Evolutionary conservation across 1,140 invertebrate species (phyloP).

Genomic region (Pararge aegeria): DNA sequence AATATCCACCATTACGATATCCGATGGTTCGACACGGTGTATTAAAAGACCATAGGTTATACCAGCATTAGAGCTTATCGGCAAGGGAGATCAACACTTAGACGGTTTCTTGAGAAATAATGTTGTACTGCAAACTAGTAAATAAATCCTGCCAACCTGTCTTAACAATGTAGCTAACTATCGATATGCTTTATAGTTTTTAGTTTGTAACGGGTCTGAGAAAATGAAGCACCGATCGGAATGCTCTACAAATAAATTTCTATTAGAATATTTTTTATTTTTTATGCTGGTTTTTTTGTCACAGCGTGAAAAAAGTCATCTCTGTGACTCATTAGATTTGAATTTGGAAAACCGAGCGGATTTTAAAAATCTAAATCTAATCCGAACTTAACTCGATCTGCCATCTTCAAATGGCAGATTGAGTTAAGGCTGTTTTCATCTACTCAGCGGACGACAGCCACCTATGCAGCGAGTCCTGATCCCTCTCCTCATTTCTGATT

Average conservation of each 20-base stretch:
- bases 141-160: conserved; percentile 30
- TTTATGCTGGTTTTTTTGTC: not conserved
- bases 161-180: conserved; percentile 23
- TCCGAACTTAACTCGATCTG: too few relatives aligned
- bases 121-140: conserved; percentile 37
- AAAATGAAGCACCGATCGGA: not conserved
- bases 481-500: too few relatives aligned
- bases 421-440: too few relatives aligned
- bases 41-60: conserved; percentile 48
- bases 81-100: conserved; percentile 33
- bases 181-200: conserved; percentile 20
- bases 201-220: not conserved
- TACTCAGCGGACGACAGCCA: too few relatives aligned
- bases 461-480: too few relatives aligned
- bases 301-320: too few relatives aligned
- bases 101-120: conserved; percentile 40
- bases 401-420: too few relatives aligned
- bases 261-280: not conserved
- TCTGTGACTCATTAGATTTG: too few relatives aligned
- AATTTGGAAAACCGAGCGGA: too few relatives aligned
- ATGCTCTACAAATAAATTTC: not conserved
- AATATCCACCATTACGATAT: conserved; percentile 23
- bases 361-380: too few relatives aligned
- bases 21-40: conserved; percentile 37
- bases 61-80: conserved; percentile 41